A percentile compares a stretch with the other conserved stretches of the same genome.
Conservation (phyloP, 2,888 invertebrate genomes). For the Bhutanitis thaidina region DNA sequence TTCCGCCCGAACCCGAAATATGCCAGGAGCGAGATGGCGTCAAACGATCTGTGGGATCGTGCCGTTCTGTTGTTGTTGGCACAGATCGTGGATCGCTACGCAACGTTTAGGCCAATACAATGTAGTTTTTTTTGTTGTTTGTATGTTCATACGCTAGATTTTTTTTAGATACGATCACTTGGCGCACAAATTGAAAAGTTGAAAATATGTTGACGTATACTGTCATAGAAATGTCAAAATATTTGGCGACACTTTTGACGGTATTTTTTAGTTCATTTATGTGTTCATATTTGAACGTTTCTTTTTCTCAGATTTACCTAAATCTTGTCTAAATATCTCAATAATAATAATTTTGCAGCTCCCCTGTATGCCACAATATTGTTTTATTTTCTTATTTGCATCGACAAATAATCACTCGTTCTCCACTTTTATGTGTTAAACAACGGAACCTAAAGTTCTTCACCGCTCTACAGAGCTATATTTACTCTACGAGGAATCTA, state of each 20-base stretch:
- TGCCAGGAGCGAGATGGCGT: slow-evolving; percentile 2
- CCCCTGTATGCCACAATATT: too few relatives aligned
- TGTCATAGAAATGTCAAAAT: background rate
- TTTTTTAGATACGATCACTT: background rate
- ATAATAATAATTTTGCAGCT: too few relatives aligned
- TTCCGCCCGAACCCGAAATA: background rate
- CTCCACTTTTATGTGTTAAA: background rate
- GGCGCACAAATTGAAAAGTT: background rate
- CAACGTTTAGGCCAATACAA: background rate
- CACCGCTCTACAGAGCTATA: background rate
- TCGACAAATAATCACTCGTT: too few relatives aligned
- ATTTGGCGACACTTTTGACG: background rate
- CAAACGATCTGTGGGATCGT: slow-evolving; percentile 7
- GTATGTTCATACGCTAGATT: background rate
- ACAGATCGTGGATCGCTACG: background rate
- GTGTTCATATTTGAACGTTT: too few relatives aligned
- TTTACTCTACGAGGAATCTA: slow-evolving; percentile 1
- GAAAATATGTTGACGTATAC: slow-evolving; percentile 5
- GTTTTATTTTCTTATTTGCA: too few relatives aligned
- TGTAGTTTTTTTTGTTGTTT: background rate
- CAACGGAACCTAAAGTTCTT: slow-evolving; percentile 2
- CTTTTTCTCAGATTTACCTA: too few relatives aligned
- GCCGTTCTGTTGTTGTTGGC: slow-evolving; percentile 8
- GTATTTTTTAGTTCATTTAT: too few relatives aligned
- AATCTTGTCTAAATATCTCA: too few relatives aligned